Evolutionary conservation across 2,888 invertebrate genomes (phyloP).

Genomic region (Ochropacha duplaris): DNA sequence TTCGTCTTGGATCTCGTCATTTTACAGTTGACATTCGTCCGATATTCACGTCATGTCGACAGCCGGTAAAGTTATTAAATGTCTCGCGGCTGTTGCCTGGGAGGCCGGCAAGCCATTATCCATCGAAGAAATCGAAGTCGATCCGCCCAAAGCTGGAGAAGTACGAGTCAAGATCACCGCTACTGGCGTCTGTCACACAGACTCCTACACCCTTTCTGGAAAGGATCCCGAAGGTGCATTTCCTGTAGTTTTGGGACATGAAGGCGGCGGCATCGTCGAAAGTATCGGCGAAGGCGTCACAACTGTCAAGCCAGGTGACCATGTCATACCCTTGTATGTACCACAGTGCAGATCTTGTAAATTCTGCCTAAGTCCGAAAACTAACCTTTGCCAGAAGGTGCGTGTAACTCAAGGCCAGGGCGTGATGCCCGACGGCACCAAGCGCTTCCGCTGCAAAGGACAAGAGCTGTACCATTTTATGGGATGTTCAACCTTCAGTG

Average conservation of each 20-base stretch:
- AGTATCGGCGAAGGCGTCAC: conserved; percentile 97
- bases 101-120: conserved; percentile 93
- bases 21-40: conserved; percentile 37
- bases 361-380: conserved; percentile 97
- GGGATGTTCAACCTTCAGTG: conserved; percentile 98
- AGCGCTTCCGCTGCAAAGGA: conserved; percentile 90
- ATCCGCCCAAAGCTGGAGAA: conserved; percentile 96
- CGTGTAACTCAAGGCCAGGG: conserved; percentile 93
- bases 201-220: conserved; percentile 94
- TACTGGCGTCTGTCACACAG: conserved; percentile 95
- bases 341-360: conserved; percentile 99
- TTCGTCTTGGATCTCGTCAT: not conserved
- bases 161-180: conserved; percentile 91
- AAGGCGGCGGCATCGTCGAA: conserved; percentile 98
- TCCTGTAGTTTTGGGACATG: conserved; percentile 97
- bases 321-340: conserved; percentile 98
- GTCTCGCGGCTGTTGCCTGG: conserved; percentile 99
- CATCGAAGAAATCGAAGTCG: conserved; percentile 96
- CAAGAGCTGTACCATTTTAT: conserved; percentile 94
- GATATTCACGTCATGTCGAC: conserved; percentile 61
- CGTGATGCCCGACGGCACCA: conserved; percentile 95
- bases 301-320: conserved; percentile 93
- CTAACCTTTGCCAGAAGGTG: conserved; percentile 98
- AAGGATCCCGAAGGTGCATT: conserved; percentile 95
- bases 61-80: conserved; percentile 89